Conservation (phyloP, 1,140 invertebrate genomes). For the Halesus radiatus region DNA sequence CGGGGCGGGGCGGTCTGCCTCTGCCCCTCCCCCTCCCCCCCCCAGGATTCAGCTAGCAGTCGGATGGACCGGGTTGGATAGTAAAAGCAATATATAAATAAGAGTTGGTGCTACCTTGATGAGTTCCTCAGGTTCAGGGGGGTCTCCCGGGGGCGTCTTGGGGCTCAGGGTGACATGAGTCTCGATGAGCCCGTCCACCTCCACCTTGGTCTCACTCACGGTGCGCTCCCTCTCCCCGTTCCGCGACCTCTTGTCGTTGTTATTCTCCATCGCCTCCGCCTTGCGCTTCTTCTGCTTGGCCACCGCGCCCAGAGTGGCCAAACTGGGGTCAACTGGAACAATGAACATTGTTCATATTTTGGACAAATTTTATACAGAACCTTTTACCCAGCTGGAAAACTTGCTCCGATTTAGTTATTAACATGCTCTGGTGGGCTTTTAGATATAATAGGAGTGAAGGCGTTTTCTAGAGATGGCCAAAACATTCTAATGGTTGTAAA, state of each 20-base stretch:
- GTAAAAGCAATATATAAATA: no score
- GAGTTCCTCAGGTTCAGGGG: conserved; percentile 90
- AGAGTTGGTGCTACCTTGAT: conserved; percentile 77
- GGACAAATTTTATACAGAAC: no score
- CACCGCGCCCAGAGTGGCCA: not conserved
- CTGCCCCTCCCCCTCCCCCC: no score
- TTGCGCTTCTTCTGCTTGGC: conserved; percentile 59
- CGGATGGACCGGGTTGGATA: no score
- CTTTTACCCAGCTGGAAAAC: no score
- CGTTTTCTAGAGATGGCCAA: no score
- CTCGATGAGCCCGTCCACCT: conserved; percentile 81
- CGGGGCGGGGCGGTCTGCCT: no score
- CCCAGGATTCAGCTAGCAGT: no score
- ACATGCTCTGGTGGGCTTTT: no score
- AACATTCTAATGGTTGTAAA: no score
- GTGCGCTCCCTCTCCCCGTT: conserved; percentile 58
- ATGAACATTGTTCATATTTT: no score
- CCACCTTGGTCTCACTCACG: conserved; percentile 67
- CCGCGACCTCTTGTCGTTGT: conserved; percentile 45
- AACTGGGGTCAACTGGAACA: conserved; percentile 12
- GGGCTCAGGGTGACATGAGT: conserved; percentile 83
- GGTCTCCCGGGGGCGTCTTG: conserved; percentile 83
- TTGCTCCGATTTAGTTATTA: not conserved
- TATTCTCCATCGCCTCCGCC: not conserved
- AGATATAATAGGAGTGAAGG: no score